Percentiles rank a stretch among this genome's conserved stretches.
Conservation (phyloP, 2,797 vertebrate genomes). For the Schizothorax lantsangensis region DNA sequence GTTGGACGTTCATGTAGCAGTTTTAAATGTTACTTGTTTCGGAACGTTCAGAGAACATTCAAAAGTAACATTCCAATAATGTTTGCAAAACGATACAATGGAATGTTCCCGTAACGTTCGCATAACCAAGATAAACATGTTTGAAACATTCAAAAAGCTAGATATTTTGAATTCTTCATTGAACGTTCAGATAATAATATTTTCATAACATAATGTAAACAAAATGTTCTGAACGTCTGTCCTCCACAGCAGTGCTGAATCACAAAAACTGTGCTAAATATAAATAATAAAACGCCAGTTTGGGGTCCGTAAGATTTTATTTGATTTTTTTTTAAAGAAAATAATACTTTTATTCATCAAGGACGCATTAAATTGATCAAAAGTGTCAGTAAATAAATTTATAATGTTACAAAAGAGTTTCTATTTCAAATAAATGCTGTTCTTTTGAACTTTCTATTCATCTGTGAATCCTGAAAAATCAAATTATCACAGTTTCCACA, state of each 20-base stretch:
- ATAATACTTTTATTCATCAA: background rate
- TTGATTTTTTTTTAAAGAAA: background rate
- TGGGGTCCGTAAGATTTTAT: background rate
- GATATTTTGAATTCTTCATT: too few relatives aligned
- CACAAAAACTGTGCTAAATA: too few relatives aligned
- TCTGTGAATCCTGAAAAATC: background rate
- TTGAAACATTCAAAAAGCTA: too few relatives aligned
- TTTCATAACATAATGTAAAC: too few relatives aligned
- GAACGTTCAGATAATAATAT: too few relatives aligned
- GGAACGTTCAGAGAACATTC: background rate
- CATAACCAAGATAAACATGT: too few relatives aligned
- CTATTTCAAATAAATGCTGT: background rate
- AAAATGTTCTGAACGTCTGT: too few relatives aligned
- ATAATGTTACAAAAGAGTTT: background rate
- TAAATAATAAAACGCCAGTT: background rate
- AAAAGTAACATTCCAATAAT: background rate
- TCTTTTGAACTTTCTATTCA: background rate
- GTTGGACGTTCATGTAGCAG: background rate
- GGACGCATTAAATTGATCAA: background rate
- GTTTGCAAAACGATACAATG: background rate
- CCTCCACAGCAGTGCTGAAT: too few relatives aligned
- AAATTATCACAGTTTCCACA: background rate
- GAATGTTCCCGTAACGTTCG: too few relatives aligned
- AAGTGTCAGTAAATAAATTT: background rate
- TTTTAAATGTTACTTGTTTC: background rate